Evolutionary conservation across 2,888 invertebrate species (phyloP).

Genomic region (Thyatira batis): DNA sequence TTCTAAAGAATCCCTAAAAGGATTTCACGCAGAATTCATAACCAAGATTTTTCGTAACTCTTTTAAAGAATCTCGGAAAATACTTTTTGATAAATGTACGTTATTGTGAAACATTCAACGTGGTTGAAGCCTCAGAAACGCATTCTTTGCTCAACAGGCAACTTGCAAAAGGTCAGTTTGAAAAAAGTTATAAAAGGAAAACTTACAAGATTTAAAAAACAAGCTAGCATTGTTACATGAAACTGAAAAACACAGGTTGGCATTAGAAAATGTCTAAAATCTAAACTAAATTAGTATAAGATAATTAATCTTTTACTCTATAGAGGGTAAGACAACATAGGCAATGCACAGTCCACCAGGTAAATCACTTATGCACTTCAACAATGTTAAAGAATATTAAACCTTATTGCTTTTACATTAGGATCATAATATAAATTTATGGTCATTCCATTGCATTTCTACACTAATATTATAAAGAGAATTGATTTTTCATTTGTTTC

Average conservation of each 20-base stretch:
- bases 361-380: too few relatives aligned
- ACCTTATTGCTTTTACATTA: too few relatives aligned
- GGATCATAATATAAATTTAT: too few relatives aligned
- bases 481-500: too few relatives aligned
- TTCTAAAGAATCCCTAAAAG: background rate
- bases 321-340: too few relatives aligned
- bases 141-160: background rate
- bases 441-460: too few relatives aligned
- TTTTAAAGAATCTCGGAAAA: background rate
- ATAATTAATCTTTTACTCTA: too few relatives aligned
- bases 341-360: too few relatives aligned
- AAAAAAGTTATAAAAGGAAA: background rate
- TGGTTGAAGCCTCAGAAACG: background rate
- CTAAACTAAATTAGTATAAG: too few relatives aligned
- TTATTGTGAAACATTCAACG: background rate
- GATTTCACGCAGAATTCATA: background rate
- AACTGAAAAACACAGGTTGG: background rate
- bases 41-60: background rate
- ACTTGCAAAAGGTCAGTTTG: background rate
- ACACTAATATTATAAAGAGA: too few relatives aligned
- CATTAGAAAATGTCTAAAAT: too few relatives aligned
- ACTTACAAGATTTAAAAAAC: background rate
- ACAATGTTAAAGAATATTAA: too few relatives aligned
- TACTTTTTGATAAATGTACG: background rate
- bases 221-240: background rate